A percentile compares a stretch with the other conserved stretches of the same genome.
These are phyloP conservation scores for Oreortyx pictus DNA, from an alignment of 2,797 vertebrate genomes.

Conservation along the genomic window DNA sequence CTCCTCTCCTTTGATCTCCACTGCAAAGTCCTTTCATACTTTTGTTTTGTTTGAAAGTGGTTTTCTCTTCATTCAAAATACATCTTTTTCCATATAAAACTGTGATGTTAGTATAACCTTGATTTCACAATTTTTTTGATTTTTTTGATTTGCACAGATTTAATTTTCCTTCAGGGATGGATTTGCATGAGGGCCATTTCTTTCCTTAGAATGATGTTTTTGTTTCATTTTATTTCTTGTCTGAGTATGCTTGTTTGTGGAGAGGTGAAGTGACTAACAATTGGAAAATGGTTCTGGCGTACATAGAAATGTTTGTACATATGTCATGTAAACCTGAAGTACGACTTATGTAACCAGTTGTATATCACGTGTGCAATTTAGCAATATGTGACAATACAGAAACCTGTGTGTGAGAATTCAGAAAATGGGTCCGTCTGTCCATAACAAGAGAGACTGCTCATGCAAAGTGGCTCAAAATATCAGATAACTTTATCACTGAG, in stretches of 20 bases:
- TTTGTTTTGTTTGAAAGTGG: neutral
- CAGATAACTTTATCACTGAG: neutral
- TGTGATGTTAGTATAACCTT: neutral
- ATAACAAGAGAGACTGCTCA: neutral
- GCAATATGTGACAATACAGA: neutral
- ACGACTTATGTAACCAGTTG: neutral
- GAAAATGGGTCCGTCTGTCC: neutral
- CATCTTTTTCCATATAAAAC: neutral
- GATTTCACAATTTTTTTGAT: too few species aligned
- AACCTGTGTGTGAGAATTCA: neutral
- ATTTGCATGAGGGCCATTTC: neutral
- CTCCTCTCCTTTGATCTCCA: neutral
- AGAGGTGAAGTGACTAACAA: neutral
- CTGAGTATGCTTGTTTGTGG: neutral
- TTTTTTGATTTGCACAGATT: neutral
- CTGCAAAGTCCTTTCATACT: neutral
- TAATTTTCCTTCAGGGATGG: neutral
- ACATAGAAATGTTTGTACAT: neutral
- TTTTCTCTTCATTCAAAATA: neutral
- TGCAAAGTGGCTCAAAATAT: neutral
- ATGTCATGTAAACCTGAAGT: neutral
- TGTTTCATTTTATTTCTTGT: neutral
- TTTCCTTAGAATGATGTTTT: neutral
- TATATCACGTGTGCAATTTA: neutral
- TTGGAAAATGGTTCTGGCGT: neutral